phyloP scores from a whole-genome alignment of 2,797 vertebrate genomes.

The Oreochromis mossambicus region DNA sequence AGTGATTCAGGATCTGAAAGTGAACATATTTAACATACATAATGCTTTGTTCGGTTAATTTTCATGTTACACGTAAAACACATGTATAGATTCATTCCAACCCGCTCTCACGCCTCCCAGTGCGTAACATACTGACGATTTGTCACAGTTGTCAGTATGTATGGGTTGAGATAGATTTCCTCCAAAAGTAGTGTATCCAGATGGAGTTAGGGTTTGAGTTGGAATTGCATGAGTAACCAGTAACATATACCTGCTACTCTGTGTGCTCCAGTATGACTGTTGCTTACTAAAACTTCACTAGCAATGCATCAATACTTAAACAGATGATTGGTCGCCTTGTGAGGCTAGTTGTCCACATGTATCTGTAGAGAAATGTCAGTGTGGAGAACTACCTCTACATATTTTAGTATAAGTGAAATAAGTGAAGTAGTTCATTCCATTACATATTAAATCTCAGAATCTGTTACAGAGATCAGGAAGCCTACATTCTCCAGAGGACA shows the following conservation, averaged over 20 bases:
- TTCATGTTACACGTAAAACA: background rate
- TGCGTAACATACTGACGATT: background rate
- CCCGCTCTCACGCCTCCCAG: fast-evolving
- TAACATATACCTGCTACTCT: background rate
- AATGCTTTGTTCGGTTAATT: background rate
- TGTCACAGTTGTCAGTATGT: background rate
- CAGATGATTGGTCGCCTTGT: background rate
- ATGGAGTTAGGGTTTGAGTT: background rate
- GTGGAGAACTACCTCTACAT: background rate
- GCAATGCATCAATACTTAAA: background rate
- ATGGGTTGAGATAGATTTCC: background rate
- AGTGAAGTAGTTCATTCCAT: background rate
- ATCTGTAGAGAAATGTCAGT: background rate
- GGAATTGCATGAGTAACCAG: background rate
- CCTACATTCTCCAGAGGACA: constrained; percentile 17
- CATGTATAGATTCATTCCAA: background rate
- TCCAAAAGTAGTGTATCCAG: fast-evolving
- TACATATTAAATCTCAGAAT: background rate
- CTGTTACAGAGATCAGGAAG: background rate
- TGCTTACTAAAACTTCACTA: background rate
- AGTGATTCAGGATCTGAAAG: background rate
- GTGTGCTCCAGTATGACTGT: background rate
- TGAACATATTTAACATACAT: background rate
- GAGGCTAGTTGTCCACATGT: background rate
- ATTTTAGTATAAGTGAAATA: background rate